Conservation (phyloP, 1,140 invertebrate genomes). For the Ooceraea biroi region DNA sequence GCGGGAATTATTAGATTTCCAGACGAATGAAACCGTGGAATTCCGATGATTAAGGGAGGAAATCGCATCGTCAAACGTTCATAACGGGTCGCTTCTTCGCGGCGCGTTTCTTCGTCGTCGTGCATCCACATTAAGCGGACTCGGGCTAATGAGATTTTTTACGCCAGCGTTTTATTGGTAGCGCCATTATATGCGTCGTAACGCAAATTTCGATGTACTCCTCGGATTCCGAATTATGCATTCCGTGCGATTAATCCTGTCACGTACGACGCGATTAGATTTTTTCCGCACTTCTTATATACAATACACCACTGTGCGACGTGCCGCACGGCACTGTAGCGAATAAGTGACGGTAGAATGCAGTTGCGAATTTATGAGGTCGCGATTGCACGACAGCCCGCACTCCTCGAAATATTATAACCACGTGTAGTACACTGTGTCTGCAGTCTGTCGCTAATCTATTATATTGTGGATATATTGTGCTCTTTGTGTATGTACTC, state of each 20-base stretch:
- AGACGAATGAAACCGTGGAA: slow-evolving; percentile 29
- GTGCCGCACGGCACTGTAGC: background rate
- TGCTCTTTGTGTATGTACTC: background rate
- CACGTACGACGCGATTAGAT: too few relatives aligned
- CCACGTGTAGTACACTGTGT: background rate
- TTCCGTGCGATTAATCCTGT: slow-evolving; percentile 6
- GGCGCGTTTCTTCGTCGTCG: background rate
- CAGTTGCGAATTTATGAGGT: slow-evolving; percentile 3
- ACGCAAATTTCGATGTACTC: background rate
- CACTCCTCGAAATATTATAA: background rate
- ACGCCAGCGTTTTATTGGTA: background rate
- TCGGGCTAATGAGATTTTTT: background rate
- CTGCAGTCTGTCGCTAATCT: background rate
- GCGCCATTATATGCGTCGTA: background rate
- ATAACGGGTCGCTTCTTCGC: slow-evolving; percentile 2
- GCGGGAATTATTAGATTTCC: slow-evolving; percentile 31
- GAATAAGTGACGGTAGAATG: background rate
- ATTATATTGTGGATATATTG: background rate
- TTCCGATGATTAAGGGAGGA: slow-evolving; percentile 9
- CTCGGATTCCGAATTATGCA: slow-evolving; percentile 12
- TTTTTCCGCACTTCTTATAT: too few relatives aligned
- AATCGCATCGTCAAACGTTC: slow-evolving; percentile 21
- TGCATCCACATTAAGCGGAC: background rate
- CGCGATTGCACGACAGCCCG: background rate
- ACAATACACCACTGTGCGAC: too few relatives aligned